Base-by-base conservation (phyloP, 2,797 vertebrate genomes). In the Xyrichtys novacula region DNA sequence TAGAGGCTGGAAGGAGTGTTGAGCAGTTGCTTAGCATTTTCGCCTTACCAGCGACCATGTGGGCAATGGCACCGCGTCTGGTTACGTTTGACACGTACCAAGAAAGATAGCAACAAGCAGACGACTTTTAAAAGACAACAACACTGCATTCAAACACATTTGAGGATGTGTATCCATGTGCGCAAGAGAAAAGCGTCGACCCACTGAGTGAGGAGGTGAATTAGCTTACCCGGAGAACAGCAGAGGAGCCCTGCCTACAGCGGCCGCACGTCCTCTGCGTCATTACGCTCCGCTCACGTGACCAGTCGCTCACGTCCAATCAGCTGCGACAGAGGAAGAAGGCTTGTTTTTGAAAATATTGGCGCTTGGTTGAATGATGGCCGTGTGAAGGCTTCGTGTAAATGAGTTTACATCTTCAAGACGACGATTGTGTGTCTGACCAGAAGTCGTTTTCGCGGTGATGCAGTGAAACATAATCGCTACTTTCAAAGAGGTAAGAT, bases 291-390 rank as follows among this genome's bases (percentile, higher is more conserved):
- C 57, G 71, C 48, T 62, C 68, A n/a, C 71, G 10, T 64, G 34
- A 80, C 53, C 19, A 1, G 5, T 40, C 28, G 22, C 61, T 44
- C n/a, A 0, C 76, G 4, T 36, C 91, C 92, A 92, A 93, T 93
- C 85, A 16, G 65, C 52, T 17, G 63, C 59, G 56, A 77, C 6
- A 31, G 59, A 82, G 71, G 81, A 80, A 84, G 76, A 77, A 15
- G 56, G 78, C 76, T 88, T 78, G 71, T 82, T 84, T 94, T 95
- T 94, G 78, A 95, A 94, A 93, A 88, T 93, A 83, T 93, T 93
- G 87, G 92, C 91, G 92, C 85, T 90, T 61, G 66, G 66, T 52
- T 22, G 47, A 32, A 34, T 32, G 16, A 3, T n/a, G 17, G 7
- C 3, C 2, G 1, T 12, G 1, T 16, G 6, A 19, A 16, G 47